These are phyloP conservation scores for Neoitamus cyanurus DNA, from an alignment of 2,888 invertebrate genomes.

Conservation along the genomic window DNA sequence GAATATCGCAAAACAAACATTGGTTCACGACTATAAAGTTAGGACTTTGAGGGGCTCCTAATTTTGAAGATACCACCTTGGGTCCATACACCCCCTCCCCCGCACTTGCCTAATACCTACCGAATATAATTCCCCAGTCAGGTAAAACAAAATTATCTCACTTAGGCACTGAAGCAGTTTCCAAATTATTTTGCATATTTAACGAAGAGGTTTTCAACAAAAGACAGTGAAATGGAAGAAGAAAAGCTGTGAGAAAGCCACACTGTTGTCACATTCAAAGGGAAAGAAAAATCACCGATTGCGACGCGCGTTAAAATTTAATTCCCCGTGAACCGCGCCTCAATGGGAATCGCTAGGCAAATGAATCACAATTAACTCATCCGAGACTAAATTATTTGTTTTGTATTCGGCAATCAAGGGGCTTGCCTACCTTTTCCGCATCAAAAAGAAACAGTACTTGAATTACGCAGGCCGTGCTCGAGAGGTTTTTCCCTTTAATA, in stretches of 20 bases:
- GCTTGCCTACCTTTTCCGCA: conserved; percentile 7
- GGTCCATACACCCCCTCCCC: too few species aligned
- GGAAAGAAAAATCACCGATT: neutral
- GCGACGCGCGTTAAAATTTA: neutral
- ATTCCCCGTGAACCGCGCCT: neutral
- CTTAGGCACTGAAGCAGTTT: neutral
- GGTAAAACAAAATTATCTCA: neutral
- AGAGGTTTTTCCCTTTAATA: conserved; percentile 16
- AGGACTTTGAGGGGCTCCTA: too few species aligned
- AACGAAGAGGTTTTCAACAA: neutral
- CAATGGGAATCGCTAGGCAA: neutral
- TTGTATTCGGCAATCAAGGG: conserved; percentile 30
- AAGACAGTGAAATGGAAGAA: neutral
- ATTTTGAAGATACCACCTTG: too few species aligned
- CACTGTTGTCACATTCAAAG: neutral
- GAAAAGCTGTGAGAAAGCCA: neutral
- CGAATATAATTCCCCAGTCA: neutral
- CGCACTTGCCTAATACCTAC: too few species aligned
- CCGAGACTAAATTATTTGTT: conserved; percentile 14
- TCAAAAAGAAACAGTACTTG: conserved; percentile 15
- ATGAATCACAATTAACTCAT: neutral
- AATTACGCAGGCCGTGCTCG: neutral
- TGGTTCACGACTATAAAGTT: too few species aligned
- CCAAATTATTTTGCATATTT: neutral
- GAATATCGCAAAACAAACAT: too few species aligned